Evolutionary conservation across 2,888 invertebrate genomes (phyloP).

Genomic region (Halictus ligatus): DNA sequence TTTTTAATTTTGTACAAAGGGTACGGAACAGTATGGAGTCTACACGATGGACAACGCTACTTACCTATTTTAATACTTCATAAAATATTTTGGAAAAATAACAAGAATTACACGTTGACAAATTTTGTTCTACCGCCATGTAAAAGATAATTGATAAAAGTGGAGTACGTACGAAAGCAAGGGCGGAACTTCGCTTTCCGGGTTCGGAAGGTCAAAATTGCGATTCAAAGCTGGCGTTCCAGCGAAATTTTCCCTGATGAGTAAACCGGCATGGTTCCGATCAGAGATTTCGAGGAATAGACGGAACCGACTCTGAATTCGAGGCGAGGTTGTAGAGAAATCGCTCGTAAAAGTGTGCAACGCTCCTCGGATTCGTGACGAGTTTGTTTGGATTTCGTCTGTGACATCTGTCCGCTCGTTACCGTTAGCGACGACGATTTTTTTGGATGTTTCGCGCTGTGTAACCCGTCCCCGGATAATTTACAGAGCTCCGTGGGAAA

Average conservation of each 20-base stretch:
- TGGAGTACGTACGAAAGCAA: background rate
- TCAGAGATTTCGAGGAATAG: conserved; percentile 41
- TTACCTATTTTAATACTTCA: too few species aligned
- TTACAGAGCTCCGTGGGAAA: background rate
- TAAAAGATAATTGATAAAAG: background rate
- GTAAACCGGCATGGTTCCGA: background rate
- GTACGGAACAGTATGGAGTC: too few species aligned
- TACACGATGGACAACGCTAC: too few species aligned
- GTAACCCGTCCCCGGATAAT: background rate
- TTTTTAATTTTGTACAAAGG: too few species aligned
- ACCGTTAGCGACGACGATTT: conserved; percentile 22
- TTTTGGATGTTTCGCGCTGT: background rate
- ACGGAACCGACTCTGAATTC: conserved; percentile 35
- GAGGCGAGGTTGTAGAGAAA: conserved; percentile 58
- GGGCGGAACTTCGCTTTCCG: background rate
- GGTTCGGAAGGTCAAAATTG: background rate
- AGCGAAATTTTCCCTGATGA: conserved; percentile 6
- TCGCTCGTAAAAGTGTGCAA: conserved; percentile 43
- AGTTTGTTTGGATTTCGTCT: conserved; percentile 32
- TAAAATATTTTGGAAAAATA: too few species aligned
- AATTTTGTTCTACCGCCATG: background rate
- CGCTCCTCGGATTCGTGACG: conserved; percentile 8
- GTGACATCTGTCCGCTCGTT: conserved; percentile 9
- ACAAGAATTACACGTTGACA: too few species aligned
- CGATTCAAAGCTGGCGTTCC: background rate